These are phyloP conservation scores for Belonocnema kinseyi DNA, from an alignment of 1,140 invertebrate genomes.

Conservation along the genomic window DNA sequence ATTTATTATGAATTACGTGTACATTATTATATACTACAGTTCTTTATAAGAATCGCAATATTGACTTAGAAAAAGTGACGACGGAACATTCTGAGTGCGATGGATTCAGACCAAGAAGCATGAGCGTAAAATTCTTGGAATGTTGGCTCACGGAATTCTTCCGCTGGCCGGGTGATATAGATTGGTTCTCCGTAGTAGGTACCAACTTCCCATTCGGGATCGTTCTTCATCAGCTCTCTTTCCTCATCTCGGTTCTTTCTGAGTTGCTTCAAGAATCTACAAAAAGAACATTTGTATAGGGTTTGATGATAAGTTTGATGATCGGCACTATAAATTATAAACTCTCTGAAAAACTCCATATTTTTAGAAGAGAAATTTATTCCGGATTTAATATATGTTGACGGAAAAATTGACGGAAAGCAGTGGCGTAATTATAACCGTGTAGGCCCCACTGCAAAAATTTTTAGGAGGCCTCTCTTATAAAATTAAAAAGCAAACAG, in stretches of 20 bases:
- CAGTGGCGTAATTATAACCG: too few relatives aligned
- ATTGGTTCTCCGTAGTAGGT: slow-evolving; percentile 90
- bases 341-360: too few relatives aligned
- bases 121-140: slow-evolving; percentile 85
- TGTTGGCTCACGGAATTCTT: slow-evolving; percentile 79
- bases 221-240: slow-evolving; percentile 89
- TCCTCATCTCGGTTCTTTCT: slow-evolving; percentile 89
- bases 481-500: too few relatives aligned
- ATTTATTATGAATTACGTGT: slow-evolving; percentile 29
- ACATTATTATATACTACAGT: slow-evolving; percentile 33
- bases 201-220: slow-evolving; percentile 92
- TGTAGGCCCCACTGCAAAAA: too few relatives aligned
- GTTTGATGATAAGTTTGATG: too few relatives aligned
- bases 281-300: slow-evolving; percentile 37
- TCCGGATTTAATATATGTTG: too few relatives aligned
- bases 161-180: slow-evolving; percentile 76
- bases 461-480: too few relatives aligned
- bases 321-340: too few relatives aligned
- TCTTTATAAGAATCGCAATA: slow-evolving; percentile 22
- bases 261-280: slow-evolving; percentile 85
- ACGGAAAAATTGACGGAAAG: too few relatives aligned
- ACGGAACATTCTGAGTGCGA: not conserved
- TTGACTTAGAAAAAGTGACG: slow-evolving; percentile 34
- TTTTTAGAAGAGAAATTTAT: too few relatives aligned
- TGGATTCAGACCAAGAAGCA: slow-evolving; percentile 42